phyloP scores from a whole-genome alignment of 2,888 invertebrate genomes.

The Epicampocera succincta region DNA sequence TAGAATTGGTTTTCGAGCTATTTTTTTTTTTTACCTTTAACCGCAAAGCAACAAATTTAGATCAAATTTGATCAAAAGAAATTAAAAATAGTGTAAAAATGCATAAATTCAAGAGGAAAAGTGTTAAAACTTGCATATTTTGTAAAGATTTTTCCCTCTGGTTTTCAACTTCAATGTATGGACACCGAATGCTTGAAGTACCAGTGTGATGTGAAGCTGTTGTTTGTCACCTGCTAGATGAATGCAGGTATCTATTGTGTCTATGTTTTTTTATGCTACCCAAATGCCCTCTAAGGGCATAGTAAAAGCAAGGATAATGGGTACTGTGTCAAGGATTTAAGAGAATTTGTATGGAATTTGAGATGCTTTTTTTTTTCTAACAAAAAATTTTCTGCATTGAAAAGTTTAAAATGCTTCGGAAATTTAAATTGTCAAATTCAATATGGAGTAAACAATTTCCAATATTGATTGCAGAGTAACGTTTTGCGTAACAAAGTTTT shows the following conservation, averaged over 20 bases:
- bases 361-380: not conserved
- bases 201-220: not conserved
- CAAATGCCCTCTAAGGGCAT: too few species aligned
- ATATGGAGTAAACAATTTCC: constrained; percentile 13
- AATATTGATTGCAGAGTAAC: not conserved
- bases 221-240: constrained; percentile 3
- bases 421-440: constrained; percentile 4
- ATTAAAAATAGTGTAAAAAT: not conserved
- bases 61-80: constrained; percentile 10
- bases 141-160: not conserved
- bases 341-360: not conserved
- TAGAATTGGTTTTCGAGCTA: too few species aligned
- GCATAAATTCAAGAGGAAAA: not conserved
- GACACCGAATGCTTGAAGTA: not conserved
- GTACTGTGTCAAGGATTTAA: constrained; percentile 36
- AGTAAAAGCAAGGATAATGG: constrained; percentile 50
- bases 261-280: not conserved
- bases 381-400: constrained; percentile 18
- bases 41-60: not conserved
- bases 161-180: constrained; percentile 14
- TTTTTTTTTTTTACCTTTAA: too few species aligned
- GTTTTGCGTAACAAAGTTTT: not conserved
- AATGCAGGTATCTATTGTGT: constrained; percentile 19
- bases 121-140: not conserved
- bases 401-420: constrained; percentile 12